phyloP scores from a whole-genome alignment of 2,113 vertebrate species.

The Romanogobio albipinnatus region DNA sequence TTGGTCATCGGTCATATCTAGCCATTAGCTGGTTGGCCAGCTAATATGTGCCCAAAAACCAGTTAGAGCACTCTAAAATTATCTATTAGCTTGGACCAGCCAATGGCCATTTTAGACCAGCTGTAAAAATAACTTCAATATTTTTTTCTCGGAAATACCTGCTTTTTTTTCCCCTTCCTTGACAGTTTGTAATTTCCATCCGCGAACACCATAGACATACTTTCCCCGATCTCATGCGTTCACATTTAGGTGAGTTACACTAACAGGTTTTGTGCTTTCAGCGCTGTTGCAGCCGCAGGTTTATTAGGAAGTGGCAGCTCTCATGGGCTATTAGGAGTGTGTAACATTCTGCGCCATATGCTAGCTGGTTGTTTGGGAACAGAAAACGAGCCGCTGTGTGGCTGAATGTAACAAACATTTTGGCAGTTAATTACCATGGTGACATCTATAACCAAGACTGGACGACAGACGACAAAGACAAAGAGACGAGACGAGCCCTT shows the following conservation, averaged over 20 bases:
- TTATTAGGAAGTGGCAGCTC: slow-evolving; percentile 65
- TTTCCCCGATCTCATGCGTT: slow-evolving; percentile 37
- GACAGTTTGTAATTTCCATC: slow-evolving; percentile 1
- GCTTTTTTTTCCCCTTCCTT: not conserved
- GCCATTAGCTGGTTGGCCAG: not conserved
- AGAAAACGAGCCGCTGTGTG: slow-evolving; percentile 67
- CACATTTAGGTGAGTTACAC: slow-evolving; percentile 56
- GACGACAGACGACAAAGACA: slow-evolving; percentile 65
- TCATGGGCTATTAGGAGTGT: slow-evolving; percentile 76
- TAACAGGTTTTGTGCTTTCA: slow-evolving; percentile 51
- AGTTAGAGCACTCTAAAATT: not conserved
- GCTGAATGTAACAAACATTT: slow-evolving; percentile 73
- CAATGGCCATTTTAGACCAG: not conserved
- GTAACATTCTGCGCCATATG: slow-evolving; percentile 81
- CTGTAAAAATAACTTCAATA: not conserved
- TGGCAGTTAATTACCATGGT: slow-evolving; percentile 78
- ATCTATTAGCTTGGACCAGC: not conserved
- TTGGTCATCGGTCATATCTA: not conserved
- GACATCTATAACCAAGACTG: slow-evolving; percentile 72
- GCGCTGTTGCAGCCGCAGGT: slow-evolving; percentile 56
- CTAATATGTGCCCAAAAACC: not conserved
- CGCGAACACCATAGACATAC: not conserved
- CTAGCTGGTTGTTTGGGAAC: slow-evolving; percentile 78
- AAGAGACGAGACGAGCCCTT: slow-evolving; percentile 53
- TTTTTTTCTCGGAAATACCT: not conserved